Evolutionary conservation across 2,113 vertebrate genomes (phyloP).

Genomic region (Mormoops blainvillei): DNA sequence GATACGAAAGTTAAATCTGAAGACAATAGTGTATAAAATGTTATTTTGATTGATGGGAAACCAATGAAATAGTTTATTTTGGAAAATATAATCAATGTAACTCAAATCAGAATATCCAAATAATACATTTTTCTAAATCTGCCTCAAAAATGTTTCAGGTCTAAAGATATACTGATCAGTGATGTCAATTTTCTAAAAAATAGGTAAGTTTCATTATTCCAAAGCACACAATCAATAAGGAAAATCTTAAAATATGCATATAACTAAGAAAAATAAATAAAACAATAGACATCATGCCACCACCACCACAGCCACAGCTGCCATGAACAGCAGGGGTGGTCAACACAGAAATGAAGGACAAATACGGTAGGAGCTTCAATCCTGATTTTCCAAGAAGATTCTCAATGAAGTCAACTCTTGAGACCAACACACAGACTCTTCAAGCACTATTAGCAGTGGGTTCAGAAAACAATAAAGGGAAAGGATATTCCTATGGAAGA

Average conservation of each 20-base stretch:
- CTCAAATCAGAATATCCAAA: neutral
- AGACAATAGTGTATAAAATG: neutral
- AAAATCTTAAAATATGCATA: neutral
- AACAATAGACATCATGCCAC: neutral
- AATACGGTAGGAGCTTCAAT: conserved; percentile 91
- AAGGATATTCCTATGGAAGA: conserved; percentile 89
- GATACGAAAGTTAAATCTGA: neutral
- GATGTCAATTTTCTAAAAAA: neutral
- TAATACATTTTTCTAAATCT: neutral
- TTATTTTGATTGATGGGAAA: neutral
- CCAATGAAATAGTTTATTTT: neutral
- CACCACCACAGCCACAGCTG: neutral
- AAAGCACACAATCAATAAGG: neutral
- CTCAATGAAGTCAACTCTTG: conserved; percentile 85
- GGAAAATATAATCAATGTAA: neutral
- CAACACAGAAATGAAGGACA: conserved; percentile 88
- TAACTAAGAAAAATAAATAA: neutral
- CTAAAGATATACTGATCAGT: neutral
- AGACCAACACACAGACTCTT: conserved; percentile 86
- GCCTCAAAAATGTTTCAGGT: neutral
- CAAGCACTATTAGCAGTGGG: conserved; percentile 84
- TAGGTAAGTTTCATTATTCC: neutral
- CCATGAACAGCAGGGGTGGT: conserved; percentile 88
- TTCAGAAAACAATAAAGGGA: conserved; percentile 89
- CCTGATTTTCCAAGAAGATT: conserved; percentile 91